Conservation (phyloP, 1,140 invertebrate genomes). For the Mizuhopecten yessoensis region DNA sequence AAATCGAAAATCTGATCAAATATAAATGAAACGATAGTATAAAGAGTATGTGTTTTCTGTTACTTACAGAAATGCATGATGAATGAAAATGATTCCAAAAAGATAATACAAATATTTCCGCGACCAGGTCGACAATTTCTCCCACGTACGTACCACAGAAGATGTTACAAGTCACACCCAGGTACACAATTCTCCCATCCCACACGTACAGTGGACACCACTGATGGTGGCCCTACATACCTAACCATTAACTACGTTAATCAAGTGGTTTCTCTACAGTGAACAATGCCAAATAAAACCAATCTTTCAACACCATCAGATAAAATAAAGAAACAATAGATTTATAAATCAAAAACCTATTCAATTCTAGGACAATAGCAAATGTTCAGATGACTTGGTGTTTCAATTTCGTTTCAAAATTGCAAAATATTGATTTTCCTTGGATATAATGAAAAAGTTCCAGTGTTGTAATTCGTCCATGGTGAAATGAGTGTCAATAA, state of each 20-base stretch:
- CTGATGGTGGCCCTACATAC: not conserved
- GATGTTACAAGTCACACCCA: not conserved
- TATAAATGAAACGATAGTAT: constrained; percentile 35
- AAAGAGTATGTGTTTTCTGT: not conserved
- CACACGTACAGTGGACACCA: not conserved
- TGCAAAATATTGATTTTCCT: constrained; percentile 24
- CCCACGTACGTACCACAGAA: not conserved
- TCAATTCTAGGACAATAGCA: not conserved
- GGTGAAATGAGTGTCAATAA: not conserved
- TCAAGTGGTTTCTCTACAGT: not conserved
- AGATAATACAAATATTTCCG: constrained; percentile 23
- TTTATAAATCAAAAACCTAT: not conserved
- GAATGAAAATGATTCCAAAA: constrained; percentile 13
- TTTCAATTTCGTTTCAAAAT: constrained; percentile 40
- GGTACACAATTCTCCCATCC: too few relatives aligned
- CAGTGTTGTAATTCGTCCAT: not conserved
- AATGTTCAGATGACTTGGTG: not conserved
- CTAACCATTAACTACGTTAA: not conserved
- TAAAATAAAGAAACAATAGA: not conserved
- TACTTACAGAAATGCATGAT: constrained; percentile 2
- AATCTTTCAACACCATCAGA: not conserved
- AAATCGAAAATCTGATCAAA: constrained; percentile 39
- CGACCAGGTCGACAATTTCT: constrained; percentile 9
- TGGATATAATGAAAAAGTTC: not conserved
- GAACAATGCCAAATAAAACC: not conserved